Conservation (phyloP, 2,113 vertebrate genomes). For the Pteronura brasiliensis region DNA sequence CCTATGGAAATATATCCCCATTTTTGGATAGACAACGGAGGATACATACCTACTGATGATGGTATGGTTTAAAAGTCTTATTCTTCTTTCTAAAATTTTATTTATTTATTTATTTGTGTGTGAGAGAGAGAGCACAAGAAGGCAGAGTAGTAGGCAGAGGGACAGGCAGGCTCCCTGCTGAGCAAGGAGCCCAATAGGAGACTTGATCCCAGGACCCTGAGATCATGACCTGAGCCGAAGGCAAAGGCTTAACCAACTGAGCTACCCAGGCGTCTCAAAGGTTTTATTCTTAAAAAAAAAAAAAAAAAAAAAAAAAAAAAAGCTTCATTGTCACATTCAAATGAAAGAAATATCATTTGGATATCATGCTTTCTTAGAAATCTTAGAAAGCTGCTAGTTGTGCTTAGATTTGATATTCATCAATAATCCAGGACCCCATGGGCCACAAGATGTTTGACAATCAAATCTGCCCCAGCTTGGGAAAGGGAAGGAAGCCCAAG, state of each 20-base stretch:
- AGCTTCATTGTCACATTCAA: neutral
- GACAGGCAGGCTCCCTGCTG: no score
- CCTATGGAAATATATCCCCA: neutral
- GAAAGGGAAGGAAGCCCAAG: neutral
- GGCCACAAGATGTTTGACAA: neutral
- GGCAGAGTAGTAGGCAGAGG: no score
- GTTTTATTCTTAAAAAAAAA: neutral
- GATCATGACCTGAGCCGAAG: neutral
- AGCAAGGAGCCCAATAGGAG: no score
- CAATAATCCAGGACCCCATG: neutral
- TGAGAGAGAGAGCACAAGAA: no score
- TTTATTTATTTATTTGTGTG: no score
- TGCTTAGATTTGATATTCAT: neutral
- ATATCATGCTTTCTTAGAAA: neutral
- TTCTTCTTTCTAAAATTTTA: no score
- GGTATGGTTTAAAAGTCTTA: neutral
- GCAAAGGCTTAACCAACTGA: neutral
- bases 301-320: neutral
- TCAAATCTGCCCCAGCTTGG: fast-evolving
- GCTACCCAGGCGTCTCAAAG: neutral
- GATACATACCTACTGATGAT: neutral
- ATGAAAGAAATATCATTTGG: neutral
- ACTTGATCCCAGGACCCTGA: no score
- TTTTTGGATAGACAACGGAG: neutral
- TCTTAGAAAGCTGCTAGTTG: neutral